Conservation (phyloP, 64 coral and sea anemone species). For the Anthopleura sola region DNA sequence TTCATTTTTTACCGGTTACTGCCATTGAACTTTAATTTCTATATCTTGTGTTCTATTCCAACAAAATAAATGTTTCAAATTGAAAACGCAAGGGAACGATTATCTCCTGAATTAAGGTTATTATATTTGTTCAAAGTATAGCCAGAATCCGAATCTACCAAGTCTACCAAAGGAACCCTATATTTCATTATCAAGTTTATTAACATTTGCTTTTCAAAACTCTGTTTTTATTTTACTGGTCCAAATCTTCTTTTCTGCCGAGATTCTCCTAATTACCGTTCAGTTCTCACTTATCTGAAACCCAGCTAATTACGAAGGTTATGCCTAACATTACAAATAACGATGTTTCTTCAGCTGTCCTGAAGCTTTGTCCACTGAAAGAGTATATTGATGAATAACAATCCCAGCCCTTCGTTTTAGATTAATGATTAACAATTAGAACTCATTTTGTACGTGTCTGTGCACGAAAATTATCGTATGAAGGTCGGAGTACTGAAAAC, state of each 20-base stretch:
- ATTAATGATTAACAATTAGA: slow-evolving; percentile 17
- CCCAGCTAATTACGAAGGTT: neutral
- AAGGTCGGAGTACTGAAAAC: neutral
- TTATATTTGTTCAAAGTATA: too few species aligned
- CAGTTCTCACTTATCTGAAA: neutral
- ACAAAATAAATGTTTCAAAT: too few species aligned
- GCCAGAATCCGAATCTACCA: too few species aligned
- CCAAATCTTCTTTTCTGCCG: neutral
- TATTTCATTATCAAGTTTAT: neutral
- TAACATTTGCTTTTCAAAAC: neutral
- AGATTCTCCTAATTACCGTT: neutral
- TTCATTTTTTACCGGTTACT: too few species aligned
- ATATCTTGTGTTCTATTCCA: too few species aligned
- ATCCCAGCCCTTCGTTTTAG: neutral
- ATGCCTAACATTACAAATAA: neutral
- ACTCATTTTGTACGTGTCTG: neutral
- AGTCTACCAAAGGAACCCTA: too few species aligned
- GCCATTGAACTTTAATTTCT: too few species aligned
- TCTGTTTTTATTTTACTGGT: neutral
- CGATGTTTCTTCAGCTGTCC: slow-evolving; percentile 14
- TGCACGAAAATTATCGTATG: neutral
- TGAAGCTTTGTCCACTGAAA: neutral
- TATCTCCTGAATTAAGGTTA: too few species aligned
- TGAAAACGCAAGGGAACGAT: too few species aligned
- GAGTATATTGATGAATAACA: slow-evolving; percentile 2